Percentiles rank a stretch among this genome's conserved stretches.
These are phyloP conservation scores for Acanthis flammea DNA, from an alignment of 2,797 vertebrate species.

Conservation along the genomic window DNA sequence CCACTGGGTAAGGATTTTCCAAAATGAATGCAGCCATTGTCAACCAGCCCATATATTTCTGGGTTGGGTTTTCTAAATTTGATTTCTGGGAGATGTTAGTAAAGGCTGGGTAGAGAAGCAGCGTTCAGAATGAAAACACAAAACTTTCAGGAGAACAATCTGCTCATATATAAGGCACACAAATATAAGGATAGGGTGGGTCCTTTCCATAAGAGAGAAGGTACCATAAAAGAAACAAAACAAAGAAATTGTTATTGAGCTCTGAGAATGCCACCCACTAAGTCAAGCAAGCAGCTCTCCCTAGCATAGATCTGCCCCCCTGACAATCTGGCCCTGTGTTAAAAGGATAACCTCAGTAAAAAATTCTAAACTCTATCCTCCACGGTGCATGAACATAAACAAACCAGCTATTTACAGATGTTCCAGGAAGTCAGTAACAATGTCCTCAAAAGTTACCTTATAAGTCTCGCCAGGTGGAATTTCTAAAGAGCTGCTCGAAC, in stretches of 20 bases:
- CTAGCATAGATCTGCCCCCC: not conserved
- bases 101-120: not conserved
- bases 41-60: not conserved
- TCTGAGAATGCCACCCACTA: slow-evolving; percentile 51
- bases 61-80: not conserved
- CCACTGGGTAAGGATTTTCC: not conserved
- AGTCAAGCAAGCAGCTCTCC: slow-evolving; percentile 18
- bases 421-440: slow-evolving; percentile 39
- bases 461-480: slow-evolving; percentile 56
- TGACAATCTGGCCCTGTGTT: slow-evolving; percentile 45
- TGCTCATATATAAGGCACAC: not conserved
- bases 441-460: slow-evolving; percentile 30
- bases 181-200: not conserved
- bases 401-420: slow-evolving; percentile 61
- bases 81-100: not conserved
- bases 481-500: slow-evolving; percentile 26
- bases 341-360: slow-evolving; percentile 40
- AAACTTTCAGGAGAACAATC: not conserved
- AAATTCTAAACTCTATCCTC: slow-evolving; percentile 61
- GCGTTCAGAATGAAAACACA: not conserved
- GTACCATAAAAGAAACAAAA: slow-evolving; percentile 31
- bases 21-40: slow-evolving; percentile 34
- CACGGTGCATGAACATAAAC: slow-evolving; percentile 60
- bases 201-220: slow-evolving; percentile 3
- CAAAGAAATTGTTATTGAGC: slow-evolving; percentile 47